phyloP scores from a whole-genome alignment of 1,140 invertebrate genomes.

The Drosophila neocordata region DNA sequence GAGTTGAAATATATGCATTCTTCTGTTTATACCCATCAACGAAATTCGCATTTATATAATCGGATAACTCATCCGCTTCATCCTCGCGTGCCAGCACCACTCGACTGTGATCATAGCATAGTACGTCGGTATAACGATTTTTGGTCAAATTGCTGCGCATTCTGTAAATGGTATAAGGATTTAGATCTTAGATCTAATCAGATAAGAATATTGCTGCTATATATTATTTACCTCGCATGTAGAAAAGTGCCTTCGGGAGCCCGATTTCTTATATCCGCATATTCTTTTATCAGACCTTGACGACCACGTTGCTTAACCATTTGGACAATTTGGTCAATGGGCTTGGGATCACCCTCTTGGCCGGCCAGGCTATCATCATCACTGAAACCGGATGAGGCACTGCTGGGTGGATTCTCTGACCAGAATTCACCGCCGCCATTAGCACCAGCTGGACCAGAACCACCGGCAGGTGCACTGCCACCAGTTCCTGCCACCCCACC shows the following conservation, averaged over 20 bases:
- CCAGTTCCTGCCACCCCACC: constrained; percentile 17
- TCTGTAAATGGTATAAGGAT: constrained; percentile 82
- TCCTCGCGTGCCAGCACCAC: constrained; percentile 90
- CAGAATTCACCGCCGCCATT: constrained; percentile 83
- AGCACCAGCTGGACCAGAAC: constrained; percentile 54
- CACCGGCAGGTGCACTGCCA: constrained; percentile 29
- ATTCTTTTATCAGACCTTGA: constrained; percentile 91
- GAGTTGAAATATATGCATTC: constrained; percentile 98
- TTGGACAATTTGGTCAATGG: constrained; percentile 90
- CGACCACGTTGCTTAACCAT: constrained; percentile 89
- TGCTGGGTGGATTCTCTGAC: constrained; percentile 88
- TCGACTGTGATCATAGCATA: constrained; percentile 97
- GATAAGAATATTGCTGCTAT: no score
- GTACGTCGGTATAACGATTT: constrained; percentile 98
- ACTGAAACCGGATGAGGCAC: constrained; percentile 92
- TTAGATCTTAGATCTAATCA: no score
- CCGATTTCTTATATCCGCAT: constrained; percentile 91
- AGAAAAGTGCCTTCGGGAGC: constrained; percentile 93
- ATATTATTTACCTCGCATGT: constrained; percentile 83
- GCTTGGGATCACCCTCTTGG: constrained; percentile 86
- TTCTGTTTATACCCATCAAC: constrained; percentile 99
- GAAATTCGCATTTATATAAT: constrained; percentile 99
- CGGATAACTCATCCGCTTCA: constrained; percentile 90
- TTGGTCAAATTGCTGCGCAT: constrained; percentile 92
- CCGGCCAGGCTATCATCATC: constrained; percentile 93